Percentiles rank a stretch among this genome's conserved stretches.
Conservation (phyloP, 2,113 vertebrate species). For the Tapirus terrestris region DNA sequence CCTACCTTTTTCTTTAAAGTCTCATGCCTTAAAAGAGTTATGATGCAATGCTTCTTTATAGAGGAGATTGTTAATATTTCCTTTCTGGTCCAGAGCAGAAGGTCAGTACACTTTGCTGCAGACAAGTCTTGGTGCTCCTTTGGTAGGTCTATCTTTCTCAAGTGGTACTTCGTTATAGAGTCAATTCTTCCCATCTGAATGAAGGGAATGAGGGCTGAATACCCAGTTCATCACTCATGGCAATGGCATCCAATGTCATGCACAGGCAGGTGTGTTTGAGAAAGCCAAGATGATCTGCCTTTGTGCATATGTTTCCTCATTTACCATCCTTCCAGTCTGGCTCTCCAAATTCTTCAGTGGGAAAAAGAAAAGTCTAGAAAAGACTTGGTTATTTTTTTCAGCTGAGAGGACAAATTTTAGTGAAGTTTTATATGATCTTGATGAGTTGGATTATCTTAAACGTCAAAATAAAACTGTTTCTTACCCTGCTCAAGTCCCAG, state of each 20-base stretch:
- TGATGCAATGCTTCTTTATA: neutral
- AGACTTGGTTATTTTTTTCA: neutral
- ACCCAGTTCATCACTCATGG: neutral
- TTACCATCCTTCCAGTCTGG: neutral
- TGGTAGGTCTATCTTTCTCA: neutral
- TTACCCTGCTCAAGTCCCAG: neutral
- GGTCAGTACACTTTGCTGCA: neutral
- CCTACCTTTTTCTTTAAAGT: constrained; percentile 38
- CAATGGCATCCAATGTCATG: neutral
- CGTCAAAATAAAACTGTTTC: neutral
- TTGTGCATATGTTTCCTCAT: neutral
- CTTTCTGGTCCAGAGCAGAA: neutral
- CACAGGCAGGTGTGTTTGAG: neutral
- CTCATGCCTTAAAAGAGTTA: neutral
- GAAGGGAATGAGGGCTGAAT: neutral
- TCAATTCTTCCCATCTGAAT: neutral
- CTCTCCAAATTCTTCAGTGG: neutral
- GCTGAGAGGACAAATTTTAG: neutral
- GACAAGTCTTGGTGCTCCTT: neutral
- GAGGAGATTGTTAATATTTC: neutral
- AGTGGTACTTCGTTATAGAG: neutral
- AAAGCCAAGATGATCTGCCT: neutral
- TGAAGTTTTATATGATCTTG: neutral
- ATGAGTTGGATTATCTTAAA: neutral
- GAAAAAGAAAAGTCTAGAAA: neutral